Percentiles rank a stretch among this genome's conserved stretches.
Conservation (phyloP, 1,140 invertebrate species). For the Brachionus rubens region DNA sequence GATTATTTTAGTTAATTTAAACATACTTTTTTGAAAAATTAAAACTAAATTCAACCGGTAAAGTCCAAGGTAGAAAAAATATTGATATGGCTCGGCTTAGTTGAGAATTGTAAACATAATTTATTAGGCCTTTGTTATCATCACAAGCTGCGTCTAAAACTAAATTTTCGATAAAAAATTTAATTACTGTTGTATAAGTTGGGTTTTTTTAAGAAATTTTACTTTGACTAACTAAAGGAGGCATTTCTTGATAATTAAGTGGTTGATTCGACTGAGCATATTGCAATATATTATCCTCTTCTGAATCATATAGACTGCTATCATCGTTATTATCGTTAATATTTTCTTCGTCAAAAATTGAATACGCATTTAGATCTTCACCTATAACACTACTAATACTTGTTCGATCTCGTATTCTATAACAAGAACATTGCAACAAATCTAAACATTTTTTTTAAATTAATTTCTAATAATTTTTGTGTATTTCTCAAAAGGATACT, state of each 20-base stretch:
- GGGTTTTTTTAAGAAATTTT: too few species aligned
- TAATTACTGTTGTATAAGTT: background rate
- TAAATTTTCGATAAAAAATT: background rate
- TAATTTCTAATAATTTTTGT: background rate
- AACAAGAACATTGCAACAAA: conserved; percentile 30
- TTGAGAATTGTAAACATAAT: conserved; percentile 41
- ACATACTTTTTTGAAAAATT: conserved; percentile 32
- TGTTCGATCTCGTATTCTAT: conserved; percentile 9
- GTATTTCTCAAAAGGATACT: background rate
- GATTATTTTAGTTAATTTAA: background rate
- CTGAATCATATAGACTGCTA: background rate
- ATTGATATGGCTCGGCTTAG: conserved; percentile 41
- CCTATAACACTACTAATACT: conserved; percentile 39
- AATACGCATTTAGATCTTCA: conserved; percentile 44
- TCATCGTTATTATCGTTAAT: background rate
- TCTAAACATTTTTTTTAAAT: background rate
- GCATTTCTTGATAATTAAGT: conserved; percentile 38
- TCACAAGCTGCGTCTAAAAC: conserved; percentile 41
- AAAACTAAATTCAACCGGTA: conserved; percentile 34
- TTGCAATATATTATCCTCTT: conserved; percentile 28
- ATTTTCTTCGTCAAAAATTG: background rate
- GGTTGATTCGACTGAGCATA: conserved; percentile 10
- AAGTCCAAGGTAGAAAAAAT: conserved; percentile 30
- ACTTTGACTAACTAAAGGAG: background rate
- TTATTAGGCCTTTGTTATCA: conserved; percentile 22